A percentile compares a stretch with the other conserved stretches of the same genome.
These are phyloP conservation scores for Parambassis ranga DNA, from an alignment of 2,797 vertebrate genomes.

Conservation along the genomic window DNA sequence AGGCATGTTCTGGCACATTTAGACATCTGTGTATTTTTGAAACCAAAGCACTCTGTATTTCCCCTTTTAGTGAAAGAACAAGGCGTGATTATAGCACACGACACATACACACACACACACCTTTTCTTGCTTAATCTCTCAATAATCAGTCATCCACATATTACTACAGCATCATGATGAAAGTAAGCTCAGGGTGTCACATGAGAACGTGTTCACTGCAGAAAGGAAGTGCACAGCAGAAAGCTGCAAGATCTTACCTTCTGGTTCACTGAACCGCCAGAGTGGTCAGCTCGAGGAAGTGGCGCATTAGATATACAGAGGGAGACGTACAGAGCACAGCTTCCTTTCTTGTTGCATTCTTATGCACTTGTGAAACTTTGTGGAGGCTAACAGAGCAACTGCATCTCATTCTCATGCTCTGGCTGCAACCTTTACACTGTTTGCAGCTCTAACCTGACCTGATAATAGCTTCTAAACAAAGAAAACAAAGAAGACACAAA, in stretches of 20 bases:
- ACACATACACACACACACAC: too few species aligned
- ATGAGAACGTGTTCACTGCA: conserved; percentile 33
- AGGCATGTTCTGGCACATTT: too few species aligned
- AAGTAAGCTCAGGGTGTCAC: not conserved
- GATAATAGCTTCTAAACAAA: not conserved
- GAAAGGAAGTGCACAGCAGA: conserved; percentile 8
- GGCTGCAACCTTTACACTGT: too few species aligned
- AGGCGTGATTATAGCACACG: too few species aligned
- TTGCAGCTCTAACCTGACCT: not conserved
- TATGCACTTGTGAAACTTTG: not conserved
- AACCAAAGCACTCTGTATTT: not conserved
- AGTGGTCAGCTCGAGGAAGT: conserved; percentile 49
- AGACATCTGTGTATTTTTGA: not conserved
- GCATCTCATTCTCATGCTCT: too few species aligned
- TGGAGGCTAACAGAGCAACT: not conserved
- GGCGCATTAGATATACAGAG: conserved; percentile 12
- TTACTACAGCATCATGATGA: not conserved
- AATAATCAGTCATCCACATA: too few species aligned
- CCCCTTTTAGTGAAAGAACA: too few species aligned
- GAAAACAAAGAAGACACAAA: not conserved
- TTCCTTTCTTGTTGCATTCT: conserved; percentile 48
- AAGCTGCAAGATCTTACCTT: conserved; percentile 44
- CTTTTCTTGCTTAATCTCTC: not conserved
- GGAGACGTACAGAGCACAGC: not conserved
- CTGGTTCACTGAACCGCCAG: not conserved